A percentile compares a stretch with the other conserved stretches of the same genome.
These are phyloP conservation scores for Benthochromis sp. DNA, from an alignment of 2,113 vertebrate species.

Conservation along the genomic window DNA sequence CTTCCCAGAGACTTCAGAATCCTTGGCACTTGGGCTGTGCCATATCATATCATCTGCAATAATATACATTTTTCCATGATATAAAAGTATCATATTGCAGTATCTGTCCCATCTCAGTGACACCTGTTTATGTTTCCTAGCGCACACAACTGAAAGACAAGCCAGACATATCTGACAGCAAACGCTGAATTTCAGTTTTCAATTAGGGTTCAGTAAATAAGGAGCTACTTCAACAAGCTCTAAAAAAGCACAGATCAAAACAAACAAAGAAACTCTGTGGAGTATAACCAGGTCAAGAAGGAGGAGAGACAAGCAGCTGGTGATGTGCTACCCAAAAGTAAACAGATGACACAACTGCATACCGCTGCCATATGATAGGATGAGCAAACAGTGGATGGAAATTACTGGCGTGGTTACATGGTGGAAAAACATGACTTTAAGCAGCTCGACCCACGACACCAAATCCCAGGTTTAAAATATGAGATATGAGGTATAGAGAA, in stretches of 20 bases:
- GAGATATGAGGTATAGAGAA: background rate
- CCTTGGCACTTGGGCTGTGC: rapidly evolving
- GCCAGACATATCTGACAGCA: background rate
- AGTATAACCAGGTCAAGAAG: background rate
- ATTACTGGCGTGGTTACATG: background rate
- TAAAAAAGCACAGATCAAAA: background rate
- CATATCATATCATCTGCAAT: background rate
- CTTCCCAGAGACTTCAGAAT: background rate
- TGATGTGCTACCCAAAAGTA: background rate
- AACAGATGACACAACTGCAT: background rate
- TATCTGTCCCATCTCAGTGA: rapidly evolving
- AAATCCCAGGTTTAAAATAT: background rate
- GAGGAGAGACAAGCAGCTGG: background rate
- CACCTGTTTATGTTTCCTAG: background rate
- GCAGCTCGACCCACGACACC: background rate
- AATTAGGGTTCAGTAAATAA: background rate
- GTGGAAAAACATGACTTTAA: background rate
- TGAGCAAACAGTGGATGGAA: background rate
- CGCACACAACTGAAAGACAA: background rate
- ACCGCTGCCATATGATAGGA: background rate
- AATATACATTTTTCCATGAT: background rate
- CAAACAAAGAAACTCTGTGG: background rate
- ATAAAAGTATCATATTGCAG: background rate
- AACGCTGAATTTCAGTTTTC: background rate
- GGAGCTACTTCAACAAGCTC: background rate